Percentiles rank a stretch among this genome's conserved stretches.
Evolutionary conservation across 2,797 vertebrate species (phyloP).

Genomic region (Sebastolobus alascanus): DNA sequence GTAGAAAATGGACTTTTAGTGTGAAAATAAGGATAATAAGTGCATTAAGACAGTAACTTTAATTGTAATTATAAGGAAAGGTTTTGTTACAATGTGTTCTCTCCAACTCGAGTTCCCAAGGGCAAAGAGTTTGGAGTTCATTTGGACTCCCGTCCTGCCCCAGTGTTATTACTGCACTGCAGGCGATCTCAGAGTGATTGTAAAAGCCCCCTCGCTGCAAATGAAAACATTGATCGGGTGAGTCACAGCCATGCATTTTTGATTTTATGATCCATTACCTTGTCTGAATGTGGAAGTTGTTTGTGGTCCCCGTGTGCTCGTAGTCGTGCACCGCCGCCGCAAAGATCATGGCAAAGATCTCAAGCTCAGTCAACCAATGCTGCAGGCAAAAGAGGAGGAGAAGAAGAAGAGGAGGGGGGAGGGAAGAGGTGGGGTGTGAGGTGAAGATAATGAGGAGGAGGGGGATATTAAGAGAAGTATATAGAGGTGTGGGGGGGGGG

Average conservation of each 20-base stretch:
- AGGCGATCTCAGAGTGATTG: conserved; percentile 49
- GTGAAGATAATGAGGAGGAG: not conserved
- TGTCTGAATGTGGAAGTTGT: conserved; percentile 99
- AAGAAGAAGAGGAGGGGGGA: conserved; percentile 4
- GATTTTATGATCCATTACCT: conserved; percentile 84
- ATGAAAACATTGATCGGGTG: conserved; percentile 71
- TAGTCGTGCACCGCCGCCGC: conserved; percentile 98
- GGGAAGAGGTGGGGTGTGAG: not conserved
- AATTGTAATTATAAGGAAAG: not conserved
- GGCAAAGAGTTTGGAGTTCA: conserved; percentile 29
- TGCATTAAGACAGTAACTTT: not conserved
- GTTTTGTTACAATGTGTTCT: not conserved
- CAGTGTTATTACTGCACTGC: conserved; percentile 57
- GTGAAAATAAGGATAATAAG: not conserved
- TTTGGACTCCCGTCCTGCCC: conserved; percentile 28
- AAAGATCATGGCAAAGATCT: conserved; percentile 94
- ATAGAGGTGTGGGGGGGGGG: not conserved
- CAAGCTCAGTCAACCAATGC: conserved; percentile 98
- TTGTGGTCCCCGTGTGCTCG: conserved; percentile 98
- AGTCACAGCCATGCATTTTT: conserved; percentile 72
- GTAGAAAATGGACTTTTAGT: not conserved
- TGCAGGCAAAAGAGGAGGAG: conserved; percentile 68
- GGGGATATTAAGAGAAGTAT: conserved; percentile 29
- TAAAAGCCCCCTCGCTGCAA: conserved; percentile 57
- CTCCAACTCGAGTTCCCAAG: not conserved